Evolutionary conservation across 2,797 vertebrate genomes (phyloP), one percentile per base, ranked within the genome.

Genomic region (Poeciliopsis paucimaculata): DNA sequence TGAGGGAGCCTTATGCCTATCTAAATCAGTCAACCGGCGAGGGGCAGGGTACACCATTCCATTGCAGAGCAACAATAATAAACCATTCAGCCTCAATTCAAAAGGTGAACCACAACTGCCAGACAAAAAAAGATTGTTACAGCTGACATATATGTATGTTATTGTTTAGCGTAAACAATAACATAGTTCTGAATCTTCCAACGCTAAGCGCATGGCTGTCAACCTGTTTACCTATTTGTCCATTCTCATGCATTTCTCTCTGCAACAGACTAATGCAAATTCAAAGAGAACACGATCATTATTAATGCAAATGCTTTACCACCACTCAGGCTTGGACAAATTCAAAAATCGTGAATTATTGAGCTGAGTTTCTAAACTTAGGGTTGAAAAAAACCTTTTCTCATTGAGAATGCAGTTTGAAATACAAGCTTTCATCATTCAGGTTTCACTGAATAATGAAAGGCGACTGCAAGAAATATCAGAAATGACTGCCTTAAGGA

Each of bases 231-330:
- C 34, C 36, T 66, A 4, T 20, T 66, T 66, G 18, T 23, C 16
- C 3, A 23, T 23, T 39, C 62, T 23, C 20, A 66, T 39, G 34
- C 20, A 10, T 66, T 66, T 39, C 64, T 68, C 64, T 41, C 20
- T 26, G 36, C 39, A 41, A 68, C 64, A 41, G 64, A 43, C 64
- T 68, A 39, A 26, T 68, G 36, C 36, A 68, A 68, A 26, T 26
- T 68, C 15, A 31, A 16, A 82, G 82, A 76, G 76, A 68, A 80
- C 84, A 82, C 86, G 64, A 88, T 89, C 75, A 89, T 84, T 43
- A 68, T 68, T 90, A 90, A 87, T 92, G 81, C 88, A 92, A 79
- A 87, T 79, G 68, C 78, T 82, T 87, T 86, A 83, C 84, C 79
- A 78, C 76, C 80, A 82, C 86, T 81, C 80, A 82, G 80, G 43